Evolutionary conservation across 2,113 vertebrate species (phyloP), one percentile per base, ranked within the genome.

Genomic region (Platysteira castanea): DNA sequence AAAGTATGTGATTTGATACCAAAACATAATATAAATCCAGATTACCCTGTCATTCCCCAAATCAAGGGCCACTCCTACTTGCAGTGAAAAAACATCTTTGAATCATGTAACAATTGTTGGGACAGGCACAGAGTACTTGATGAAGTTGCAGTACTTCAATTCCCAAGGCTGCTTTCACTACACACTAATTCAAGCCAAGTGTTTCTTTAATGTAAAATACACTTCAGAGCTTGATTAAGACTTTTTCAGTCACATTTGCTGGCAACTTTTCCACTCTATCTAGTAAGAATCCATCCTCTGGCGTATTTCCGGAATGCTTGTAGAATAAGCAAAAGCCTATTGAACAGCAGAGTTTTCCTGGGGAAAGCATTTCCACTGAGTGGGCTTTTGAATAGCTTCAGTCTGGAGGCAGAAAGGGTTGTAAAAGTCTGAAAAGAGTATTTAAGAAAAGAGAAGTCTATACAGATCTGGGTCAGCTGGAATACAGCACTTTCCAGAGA

Each of bases 1-100:
- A 87, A 91, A 89, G 15, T 23, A 42, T 23, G 31, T 56, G 19
- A 64, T 81, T 67, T 71, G 28, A 14, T 63, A 22, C 41, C 69
- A 87, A 95, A 93, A 56, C 10, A 79, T 59, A 84, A 84, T 68
- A 63, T 68, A 86, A 89, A 89, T 69, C 11, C 57, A 84, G 44
- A 78, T 75, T 93, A 52, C 21, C 21, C 27, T 70, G 52, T 56
- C 1, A 31, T 81, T 92, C 24, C 37, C 14, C 21, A 71, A 79
- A 78, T n/a, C 73, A 92, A 89, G 59, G 8, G 8, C 28, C 15
- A 31, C 20, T 78, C 53, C 84, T 68, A 60, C 22, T 87, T 84
- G 17, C 15, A 73, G 35, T 78, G 31, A 56, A 78, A 88, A 89
- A 91, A 7, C 2, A 18, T 84, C 37, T 81, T 81, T 81, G 18